These are phyloP conservation scores for Hyposoter didymator DNA, from an alignment of 2,888 invertebrate genomes.

Conservation along the genomic window DNA sequence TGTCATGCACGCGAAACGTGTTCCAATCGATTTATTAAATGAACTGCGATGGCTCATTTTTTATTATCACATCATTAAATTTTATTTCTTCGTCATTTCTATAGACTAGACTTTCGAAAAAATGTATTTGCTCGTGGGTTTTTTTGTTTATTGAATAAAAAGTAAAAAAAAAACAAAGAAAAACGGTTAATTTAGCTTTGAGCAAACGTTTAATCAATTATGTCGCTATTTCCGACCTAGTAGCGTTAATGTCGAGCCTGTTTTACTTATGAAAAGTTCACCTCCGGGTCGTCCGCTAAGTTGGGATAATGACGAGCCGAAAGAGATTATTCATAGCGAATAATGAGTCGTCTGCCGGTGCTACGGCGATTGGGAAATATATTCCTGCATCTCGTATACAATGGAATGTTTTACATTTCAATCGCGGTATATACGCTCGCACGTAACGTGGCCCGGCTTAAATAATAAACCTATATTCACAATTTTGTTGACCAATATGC, in stretches of 20 bases:
- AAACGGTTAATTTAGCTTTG: conserved; percentile 25
- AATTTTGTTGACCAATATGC: conserved; percentile 4
- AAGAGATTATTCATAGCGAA: conserved; percentile 71
- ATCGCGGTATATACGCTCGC: conserved; percentile 55
- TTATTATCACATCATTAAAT: conserved; percentile 2
- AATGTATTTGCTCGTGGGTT: background rate
- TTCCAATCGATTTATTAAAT: conserved; percentile 55
- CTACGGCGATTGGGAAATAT: conserved; percentile 41
- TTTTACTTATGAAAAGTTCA: conserved; percentile 73
- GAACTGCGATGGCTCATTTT: background rate
- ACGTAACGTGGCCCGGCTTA: conserved; percentile 4
- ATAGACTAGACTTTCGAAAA: background rate
- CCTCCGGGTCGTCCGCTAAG: conserved; percentile 70
- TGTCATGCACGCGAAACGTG: conserved; percentile 73
- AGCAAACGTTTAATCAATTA: conserved; percentile 66
- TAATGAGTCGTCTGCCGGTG: conserved; percentile 66
- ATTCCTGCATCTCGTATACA: conserved; percentile 67
- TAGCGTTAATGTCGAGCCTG: conserved; percentile 63
- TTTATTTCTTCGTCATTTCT: background rate
- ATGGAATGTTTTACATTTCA: conserved; percentile 71
- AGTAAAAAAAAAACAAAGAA: background rate
- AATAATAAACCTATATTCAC: conserved; percentile 42
- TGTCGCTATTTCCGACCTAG: conserved; percentile 65
- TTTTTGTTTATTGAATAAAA: background rate
- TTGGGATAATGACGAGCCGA: conserved; percentile 70